phyloP scores from a whole-genome alignment of 2,888 invertebrate species.

The Cyclophora albipunctata region DNA sequence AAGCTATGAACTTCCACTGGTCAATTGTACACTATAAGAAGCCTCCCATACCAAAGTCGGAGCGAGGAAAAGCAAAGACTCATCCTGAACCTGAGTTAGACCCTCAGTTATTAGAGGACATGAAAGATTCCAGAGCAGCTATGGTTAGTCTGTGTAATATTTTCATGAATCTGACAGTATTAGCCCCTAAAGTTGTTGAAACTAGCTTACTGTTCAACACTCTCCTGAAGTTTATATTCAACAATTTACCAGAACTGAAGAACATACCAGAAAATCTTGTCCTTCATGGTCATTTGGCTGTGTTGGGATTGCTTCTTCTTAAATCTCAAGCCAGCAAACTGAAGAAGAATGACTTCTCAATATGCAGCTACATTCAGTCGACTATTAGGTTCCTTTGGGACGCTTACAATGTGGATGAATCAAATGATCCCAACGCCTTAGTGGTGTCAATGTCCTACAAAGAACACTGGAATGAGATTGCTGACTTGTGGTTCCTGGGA shows the following conservation, averaged over 20 bases:
- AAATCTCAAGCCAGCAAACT: constrained; percentile 89
- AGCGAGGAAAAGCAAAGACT: constrained; percentile 83
- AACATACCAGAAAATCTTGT: constrained; percentile 89
- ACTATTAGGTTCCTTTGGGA: constrained; percentile 95
- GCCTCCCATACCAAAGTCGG: constrained; percentile 86
- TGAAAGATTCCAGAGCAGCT: constrained; percentile 88
- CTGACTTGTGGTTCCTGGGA: constrained; percentile 94
- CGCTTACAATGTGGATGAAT: constrained; percentile 92
- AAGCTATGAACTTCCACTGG: constrained; percentile 89
- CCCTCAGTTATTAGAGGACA: constrained; percentile 83
- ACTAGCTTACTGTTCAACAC: constrained; percentile 85
- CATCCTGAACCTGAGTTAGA: constrained; percentile 86
- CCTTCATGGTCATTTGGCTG: constrained; percentile 88
- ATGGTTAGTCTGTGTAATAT: constrained; percentile 93
- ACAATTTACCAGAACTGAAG: constrained; percentile 88
- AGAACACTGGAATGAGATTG: constrained; percentile 91
- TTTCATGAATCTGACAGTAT: constrained; percentile 92
- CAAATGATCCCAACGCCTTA: constrained; percentile 86
- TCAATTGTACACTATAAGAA: constrained; percentile 89
- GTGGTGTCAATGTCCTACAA: constrained; percentile 91
- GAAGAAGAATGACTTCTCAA: constrained; percentile 91
- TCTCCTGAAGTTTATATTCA: constrained; percentile 88
- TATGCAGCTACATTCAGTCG: constrained; percentile 91
- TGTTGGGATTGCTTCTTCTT: constrained; percentile 86
- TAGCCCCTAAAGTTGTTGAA: constrained; percentile 89